Percentiles rank a stretch among this genome's conserved stretches.
These are phyloP conservation scores for Opisthograptis luteolata DNA, from an alignment of 2,888 invertebrate genomes.

Conservation along the genomic window DNA sequence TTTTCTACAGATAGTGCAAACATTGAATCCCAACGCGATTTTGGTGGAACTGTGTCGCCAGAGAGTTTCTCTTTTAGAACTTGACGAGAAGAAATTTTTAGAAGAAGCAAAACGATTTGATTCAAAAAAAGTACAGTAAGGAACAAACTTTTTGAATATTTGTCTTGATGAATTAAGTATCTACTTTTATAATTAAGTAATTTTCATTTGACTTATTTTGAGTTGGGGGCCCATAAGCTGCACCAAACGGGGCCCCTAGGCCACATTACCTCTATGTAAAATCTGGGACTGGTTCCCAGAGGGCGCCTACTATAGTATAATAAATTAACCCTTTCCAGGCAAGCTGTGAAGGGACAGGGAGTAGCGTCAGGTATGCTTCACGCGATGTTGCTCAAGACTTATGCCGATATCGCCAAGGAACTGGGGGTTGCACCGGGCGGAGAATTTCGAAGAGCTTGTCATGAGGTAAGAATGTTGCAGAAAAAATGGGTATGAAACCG, in stretches of 20 bases:
- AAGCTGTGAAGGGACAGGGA: conserved; percentile 74
- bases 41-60: conserved; percentile 76
- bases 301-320: too few species aligned
- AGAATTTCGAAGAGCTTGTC: conserved; percentile 77
- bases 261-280: too few species aligned
- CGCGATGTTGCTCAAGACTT: conserved; percentile 76
- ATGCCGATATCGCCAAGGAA: conserved; percentile 78
- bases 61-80: conserved; percentile 71
- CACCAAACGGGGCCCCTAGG: too few species aligned
- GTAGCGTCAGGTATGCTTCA: conserved; percentile 77
- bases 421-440: conserved; percentile 78
- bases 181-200: too few species aligned
- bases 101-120: conserved; percentile 79
- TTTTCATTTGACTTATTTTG: too few species aligned
- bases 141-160: conserved; percentile 14
- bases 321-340: too few species aligned
- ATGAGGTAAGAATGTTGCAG: too few species aligned
- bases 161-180: too few species aligned
- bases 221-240: too few species aligned
- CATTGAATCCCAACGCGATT: conserved; percentile 72
- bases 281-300: too few species aligned
- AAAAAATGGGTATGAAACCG: too few species aligned
- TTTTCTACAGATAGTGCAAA: conserved; percentile 63
- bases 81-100: conserved; percentile 76
- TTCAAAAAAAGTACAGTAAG: conserved; percentile 69